phyloP scores from a whole-genome alignment of 2,888 invertebrate genomes.

The Sinohyriopsis cumingii region DNA sequence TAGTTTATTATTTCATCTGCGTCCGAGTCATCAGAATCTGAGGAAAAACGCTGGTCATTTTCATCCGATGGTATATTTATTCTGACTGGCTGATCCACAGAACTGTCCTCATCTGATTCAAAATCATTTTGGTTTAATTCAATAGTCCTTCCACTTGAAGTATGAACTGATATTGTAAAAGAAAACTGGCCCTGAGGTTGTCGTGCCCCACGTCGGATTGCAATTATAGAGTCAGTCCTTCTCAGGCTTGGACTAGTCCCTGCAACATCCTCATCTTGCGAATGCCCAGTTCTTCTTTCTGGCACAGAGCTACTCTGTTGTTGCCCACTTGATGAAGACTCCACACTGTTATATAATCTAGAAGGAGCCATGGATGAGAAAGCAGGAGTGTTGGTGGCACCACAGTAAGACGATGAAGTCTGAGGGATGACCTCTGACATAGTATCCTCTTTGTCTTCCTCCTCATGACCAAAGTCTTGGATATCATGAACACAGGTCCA shows the following conservation, averaged over 20 bases:
- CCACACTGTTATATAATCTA: background rate
- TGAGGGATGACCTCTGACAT: constrained; percentile 31
- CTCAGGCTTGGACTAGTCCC: constrained; percentile 7
- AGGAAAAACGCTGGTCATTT: no score
- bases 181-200: constrained; percentile 30
- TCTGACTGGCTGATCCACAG: constrained; percentile 2
- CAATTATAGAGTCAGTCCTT: constrained; percentile 28
- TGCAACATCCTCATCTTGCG: constrained; percentile 7
- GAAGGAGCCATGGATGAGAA: constrained; percentile 37
- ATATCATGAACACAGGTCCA: constrained; percentile 97
- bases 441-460: constrained; percentile 11
- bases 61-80: background rate
- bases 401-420: constrained; percentile 36
- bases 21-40: no score
- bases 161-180: constrained; percentile 36
- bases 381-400: constrained; percentile 42
- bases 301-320: background rate
- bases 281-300: background rate
- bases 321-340: background rate
- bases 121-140: constrained; percentile 33
- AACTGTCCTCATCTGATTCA: constrained; percentile 18
- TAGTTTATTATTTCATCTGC: no score
- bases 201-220: constrained; percentile 29
- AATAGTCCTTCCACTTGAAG: constrained; percentile 31
- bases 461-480: constrained; percentile 72